These are phyloP conservation scores for Apostichopus leukothele DNA, from an alignment of 53 echinoderm and acorn worm species.

Conservation along the genomic window DNA sequence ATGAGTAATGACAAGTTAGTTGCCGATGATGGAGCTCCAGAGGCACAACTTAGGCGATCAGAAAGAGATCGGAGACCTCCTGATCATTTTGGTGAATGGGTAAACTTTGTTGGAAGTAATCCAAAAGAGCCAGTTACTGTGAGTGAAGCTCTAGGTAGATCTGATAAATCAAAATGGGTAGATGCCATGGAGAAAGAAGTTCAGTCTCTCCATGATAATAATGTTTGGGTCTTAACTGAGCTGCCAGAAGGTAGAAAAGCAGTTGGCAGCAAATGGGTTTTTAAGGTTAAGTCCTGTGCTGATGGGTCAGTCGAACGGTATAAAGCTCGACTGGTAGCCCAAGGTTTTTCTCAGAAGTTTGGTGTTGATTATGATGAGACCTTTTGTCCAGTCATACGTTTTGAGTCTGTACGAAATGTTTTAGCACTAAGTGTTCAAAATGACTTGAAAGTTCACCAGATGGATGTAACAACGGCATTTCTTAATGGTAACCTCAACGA, in stretches of 20 bases:
- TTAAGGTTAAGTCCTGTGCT: no score
- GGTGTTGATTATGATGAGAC: constrained; percentile 3
- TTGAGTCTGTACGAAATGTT: constrained; percentile 27
- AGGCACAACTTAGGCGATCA: not conserved
- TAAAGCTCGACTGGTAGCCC: constrained; percentile 23
- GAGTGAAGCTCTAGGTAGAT: no score
- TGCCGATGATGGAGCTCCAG: not conserved
- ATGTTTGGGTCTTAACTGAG: no score
- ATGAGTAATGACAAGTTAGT: no score
- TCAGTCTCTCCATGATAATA: no score
- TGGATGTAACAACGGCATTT: constrained; percentile 32
- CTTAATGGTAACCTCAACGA: constrained; percentile 20
- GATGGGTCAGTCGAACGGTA: constrained; percentile 4
- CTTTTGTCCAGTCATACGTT: constrained; percentile 12
- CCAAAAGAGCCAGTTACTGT: not conserved
- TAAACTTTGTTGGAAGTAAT: not conserved
- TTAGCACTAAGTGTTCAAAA: not conserved
- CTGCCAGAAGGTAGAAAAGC: no score
- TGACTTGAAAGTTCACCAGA: constrained; percentile 11
- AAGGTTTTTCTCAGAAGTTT: constrained; percentile 18
- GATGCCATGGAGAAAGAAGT: no score
- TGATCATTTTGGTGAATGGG: constrained; percentile 1
- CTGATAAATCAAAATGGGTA: no score
- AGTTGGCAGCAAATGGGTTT: no score
- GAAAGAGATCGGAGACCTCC: constrained; percentile 10